Evolutionary conservation across 2,797 vertebrate genomes (phyloP).

Genomic region (Myripristis murdjan): DNA sequence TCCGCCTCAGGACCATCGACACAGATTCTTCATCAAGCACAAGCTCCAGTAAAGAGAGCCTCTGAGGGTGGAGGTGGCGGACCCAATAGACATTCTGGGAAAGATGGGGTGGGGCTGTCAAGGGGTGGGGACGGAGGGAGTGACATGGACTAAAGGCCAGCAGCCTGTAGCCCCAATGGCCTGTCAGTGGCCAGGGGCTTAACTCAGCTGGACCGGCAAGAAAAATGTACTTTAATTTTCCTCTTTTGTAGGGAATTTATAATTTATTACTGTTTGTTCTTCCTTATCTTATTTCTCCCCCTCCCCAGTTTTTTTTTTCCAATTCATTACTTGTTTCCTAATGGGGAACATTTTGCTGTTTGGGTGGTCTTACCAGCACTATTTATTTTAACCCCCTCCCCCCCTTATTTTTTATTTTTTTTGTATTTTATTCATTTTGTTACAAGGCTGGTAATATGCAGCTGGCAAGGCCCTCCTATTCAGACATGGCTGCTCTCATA

Average conservation of each 20-base stretch:
- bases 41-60: slow-evolving; percentile 97
- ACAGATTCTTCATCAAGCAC: slow-evolving; percentile 94
- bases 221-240: slow-evolving; percentile 74
- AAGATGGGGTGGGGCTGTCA: slow-evolving; percentile 20
- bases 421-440: slow-evolving; percentile 72
- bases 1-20: slow-evolving; percentile 92
- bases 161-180: slow-evolving; percentile 71
- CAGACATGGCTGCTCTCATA: slow-evolving; percentile 94
- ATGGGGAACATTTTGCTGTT: slow-evolving; percentile 88
- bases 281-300: slow-evolving; percentile 84
- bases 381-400: slow-evolving; percentile 71
- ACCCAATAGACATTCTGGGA: slow-evolving; percentile 66
- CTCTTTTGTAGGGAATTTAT: slow-evolving; percentile 87
- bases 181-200: slow-evolving; percentile 40
- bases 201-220: slow-evolving; percentile 58
- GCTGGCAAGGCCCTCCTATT: slow-evolving; percentile 92
- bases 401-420: slow-evolving; percentile 46
- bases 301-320: slow-evolving; percentile 75
- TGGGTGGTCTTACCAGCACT: slow-evolving; percentile 91
- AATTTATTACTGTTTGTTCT: slow-evolving; percentile 88
- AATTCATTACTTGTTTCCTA: slow-evolving; percentile 82
- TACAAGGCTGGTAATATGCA: slow-evolving; percentile 89
- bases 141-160: slow-evolving; percentile 65
- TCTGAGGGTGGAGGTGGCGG: slow-evolving; percentile 82
- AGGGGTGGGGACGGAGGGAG: slow-evolving; percentile 66